Conservation (phyloP, 2,888 invertebrate genomes). For the Parnassius mnemosyne region DNA sequence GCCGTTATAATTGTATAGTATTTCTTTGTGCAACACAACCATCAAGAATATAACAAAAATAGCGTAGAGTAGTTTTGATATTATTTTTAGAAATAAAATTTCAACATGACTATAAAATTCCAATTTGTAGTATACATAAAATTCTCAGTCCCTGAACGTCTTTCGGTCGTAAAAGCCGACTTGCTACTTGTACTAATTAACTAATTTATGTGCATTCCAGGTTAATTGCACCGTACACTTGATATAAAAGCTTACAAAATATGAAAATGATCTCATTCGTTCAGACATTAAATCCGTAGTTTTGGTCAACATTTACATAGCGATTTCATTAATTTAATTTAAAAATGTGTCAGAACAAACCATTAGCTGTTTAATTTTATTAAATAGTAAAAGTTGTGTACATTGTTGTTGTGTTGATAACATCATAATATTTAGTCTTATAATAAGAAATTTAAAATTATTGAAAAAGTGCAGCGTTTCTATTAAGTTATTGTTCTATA, state of each 20-base stretch:
- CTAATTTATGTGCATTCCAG: background rate
- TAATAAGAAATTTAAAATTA: too few relatives aligned
- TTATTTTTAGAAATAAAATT: background rate
- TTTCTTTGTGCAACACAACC: constrained; percentile 64
- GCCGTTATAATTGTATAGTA: constrained; percentile 81
- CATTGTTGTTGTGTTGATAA: too few relatives aligned
- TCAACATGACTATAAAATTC: constrained; percentile 1
- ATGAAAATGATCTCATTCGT: constrained; percentile 2
- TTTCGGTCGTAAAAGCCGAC: background rate
- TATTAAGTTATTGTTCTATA: constrained; percentile 29
- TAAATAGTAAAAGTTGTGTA: too few relatives aligned
- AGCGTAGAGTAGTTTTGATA: constrained; percentile 38
- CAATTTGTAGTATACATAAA: background rate
- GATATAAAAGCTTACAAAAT: constrained; percentile 2
- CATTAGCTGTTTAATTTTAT: too few relatives aligned
- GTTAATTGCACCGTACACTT: constrained; percentile 1
- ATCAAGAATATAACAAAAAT: constrained; percentile 47
- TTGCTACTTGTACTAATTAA: background rate
- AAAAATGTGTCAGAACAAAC: too few relatives aligned
- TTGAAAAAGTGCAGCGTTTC: too few relatives aligned
- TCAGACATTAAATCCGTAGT: background rate
- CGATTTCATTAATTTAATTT: too few relatives aligned
- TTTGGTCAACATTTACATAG: too few relatives aligned
- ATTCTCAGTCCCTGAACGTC: background rate
- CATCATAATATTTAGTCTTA: too few relatives aligned